A percentile compares a stretch with the other conserved stretches of the same genome.
Conservation (phyloP, 2,797 vertebrate species). For the Cynodonichthys magdalenae region DNA sequence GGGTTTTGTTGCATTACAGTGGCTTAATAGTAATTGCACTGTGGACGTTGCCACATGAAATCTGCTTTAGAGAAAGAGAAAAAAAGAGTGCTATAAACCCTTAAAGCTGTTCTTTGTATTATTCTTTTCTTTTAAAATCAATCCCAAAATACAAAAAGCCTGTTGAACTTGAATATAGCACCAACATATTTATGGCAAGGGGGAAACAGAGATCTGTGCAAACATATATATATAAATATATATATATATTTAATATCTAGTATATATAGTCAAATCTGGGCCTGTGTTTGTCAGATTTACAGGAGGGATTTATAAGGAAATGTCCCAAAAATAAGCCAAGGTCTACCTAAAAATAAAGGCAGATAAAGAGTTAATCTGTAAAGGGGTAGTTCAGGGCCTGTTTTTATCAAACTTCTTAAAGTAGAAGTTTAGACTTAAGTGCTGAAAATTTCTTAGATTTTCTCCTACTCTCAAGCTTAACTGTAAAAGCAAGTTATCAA, state of each 20-base stretch:
- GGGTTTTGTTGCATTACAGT: conserved; percentile 74
- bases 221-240: too few relatives aligned
- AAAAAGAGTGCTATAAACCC: conserved; percentile 58
- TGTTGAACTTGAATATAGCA: conserved; percentile 84
- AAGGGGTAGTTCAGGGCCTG: neutral
- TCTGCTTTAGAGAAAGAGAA: conserved; percentile 70
- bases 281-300: conserved; percentile 46
- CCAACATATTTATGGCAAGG: conserved; percentile 50
- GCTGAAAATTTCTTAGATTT: too few relatives aligned
- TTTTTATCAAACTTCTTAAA: too few relatives aligned
- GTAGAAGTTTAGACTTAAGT: too few relatives aligned
- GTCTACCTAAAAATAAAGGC: neutral
- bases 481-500: too few relatives aligned
- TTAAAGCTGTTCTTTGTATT: conserved; percentile 49
- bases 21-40: conserved; percentile 70
- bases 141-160: conserved; percentile 81
- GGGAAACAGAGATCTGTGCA: conserved; percentile 26
- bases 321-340: neutral
- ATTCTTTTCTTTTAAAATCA: conserved; percentile 58
- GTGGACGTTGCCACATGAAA: conserved; percentile 67
- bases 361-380: neutral
- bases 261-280: conserved; percentile 20
- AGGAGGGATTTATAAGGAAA: neutral
- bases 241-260: neutral
- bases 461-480: too few relatives aligned